Base-by-base conservation (phyloP, 2,797 vertebrate genomes). In the Cephalopachus bancanus region DNA sequence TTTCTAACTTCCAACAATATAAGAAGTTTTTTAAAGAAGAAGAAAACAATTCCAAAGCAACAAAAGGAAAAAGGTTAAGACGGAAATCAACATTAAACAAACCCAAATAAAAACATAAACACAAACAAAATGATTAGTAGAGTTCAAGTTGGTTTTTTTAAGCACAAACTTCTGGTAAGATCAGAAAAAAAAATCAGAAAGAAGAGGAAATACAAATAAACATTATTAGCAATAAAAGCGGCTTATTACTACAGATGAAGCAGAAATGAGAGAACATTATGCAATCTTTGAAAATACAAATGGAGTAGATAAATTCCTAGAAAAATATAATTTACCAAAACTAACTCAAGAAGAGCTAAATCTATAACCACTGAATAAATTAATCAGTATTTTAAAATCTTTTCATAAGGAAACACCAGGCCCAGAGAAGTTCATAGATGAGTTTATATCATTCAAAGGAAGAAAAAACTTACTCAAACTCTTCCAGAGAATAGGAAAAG, bases 241-340 rank as follows among this genome's bases (percentile, higher is more conserved):
- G 1, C 53, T 81, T 91, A 85, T 83, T 91, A 76, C 10, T 87
- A 78, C 10, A 90, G 15, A 94, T 33, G 10, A 6, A 83, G 33
- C 62, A 72, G 49, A 95, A 51, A 72, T 86, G 85, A 92, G 92
- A 84, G 60, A 81, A 33, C 74, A 93, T 96, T 71, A 30, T 91
- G 30, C 26, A 92, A 67, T 64, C 49, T 51, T 8, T 74, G 55
- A 90, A 92, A 89, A 88, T 26, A 87, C 65, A 93, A 87, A 83
- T 87, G 33, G 87, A 14, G 26, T 80, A 79, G 57, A 55, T 65
- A 59, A 83, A 62, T n/a, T 71, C 57, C 33, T 78, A 55, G 59
- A 78, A 88, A 91, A 84, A 89, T 65, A 72, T 9, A 90, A 74
- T 79, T 84, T 53, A 37, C 57, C 83, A 87, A 72, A 93, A 37